A percentile compares a stretch with the other conserved stretches of the same genome.
Conservation (phyloP, 2,888 invertebrate genomes). For the Acheta domesticus region DNA sequence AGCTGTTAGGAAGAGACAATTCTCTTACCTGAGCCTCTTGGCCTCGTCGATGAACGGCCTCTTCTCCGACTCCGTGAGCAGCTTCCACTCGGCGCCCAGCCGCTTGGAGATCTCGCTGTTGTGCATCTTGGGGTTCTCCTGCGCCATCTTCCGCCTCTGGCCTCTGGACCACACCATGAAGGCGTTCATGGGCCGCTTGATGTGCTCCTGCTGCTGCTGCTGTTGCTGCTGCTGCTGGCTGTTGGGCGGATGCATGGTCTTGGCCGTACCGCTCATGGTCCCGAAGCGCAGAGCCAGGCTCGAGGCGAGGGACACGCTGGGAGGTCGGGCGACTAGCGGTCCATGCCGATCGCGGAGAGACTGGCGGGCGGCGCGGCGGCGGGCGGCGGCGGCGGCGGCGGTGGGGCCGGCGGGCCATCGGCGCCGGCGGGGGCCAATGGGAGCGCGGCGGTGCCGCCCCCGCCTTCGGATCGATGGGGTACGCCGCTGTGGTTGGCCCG, state of each 20-base stretch:
- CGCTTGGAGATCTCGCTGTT: constrained; percentile 87
- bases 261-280: no score
- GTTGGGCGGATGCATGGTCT: background rate
- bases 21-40: constrained; percentile 72
- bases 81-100: constrained; percentile 84
- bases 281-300: no score
- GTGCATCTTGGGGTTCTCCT: constrained; percentile 92
- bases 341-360: background rate
- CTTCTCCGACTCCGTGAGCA: constrained; percentile 80
- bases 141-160: constrained; percentile 86
- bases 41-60: constrained; percentile 89
- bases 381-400: background rate
- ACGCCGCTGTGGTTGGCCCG: background rate
- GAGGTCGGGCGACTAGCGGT: background rate
- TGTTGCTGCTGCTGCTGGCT: background rate
- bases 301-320: background rate
- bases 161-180: constrained; percentile 94
- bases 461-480: background rate
- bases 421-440: background rate
- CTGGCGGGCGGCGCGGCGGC: background rate
- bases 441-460: background rate
- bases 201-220: constrained; percentile 64
- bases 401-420: background rate
- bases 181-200: constrained; percentile 92
- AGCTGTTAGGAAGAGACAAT: no score